Evolutionary conservation across 2,888 invertebrate genomes (phyloP).

Genomic region (Polylopha cassiicola): DNA sequence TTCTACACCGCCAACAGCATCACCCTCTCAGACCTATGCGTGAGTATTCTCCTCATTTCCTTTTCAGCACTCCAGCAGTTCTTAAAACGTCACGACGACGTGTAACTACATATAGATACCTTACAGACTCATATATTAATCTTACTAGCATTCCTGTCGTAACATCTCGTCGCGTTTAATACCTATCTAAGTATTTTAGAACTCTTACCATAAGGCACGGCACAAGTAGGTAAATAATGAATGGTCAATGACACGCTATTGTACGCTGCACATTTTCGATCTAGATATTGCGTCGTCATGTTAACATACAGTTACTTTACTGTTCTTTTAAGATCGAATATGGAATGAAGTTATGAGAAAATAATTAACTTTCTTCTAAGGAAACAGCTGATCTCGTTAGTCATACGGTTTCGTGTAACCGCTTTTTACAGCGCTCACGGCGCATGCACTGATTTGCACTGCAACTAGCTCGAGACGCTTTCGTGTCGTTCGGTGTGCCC

Average conservation of each 20-base stretch:
- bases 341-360: constrained; percentile 40
- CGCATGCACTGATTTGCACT: constrained; percentile 32
- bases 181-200: too few species aligned
- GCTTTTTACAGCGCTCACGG: constrained; percentile 40
- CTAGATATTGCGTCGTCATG: too few species aligned
- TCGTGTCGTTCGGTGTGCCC: constrained; percentile 49
- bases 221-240: too few species aligned
- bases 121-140: too few species aligned
- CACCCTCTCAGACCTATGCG: constrained; percentile 89
- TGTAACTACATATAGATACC: too few species aligned
- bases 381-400: constrained; percentile 63
- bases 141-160: too few species aligned
- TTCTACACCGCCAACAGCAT: constrained; percentile 97
- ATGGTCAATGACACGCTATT: too few species aligned
- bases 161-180: too few species aligned
- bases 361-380: constrained; percentile 51
- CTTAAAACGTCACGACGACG: too few species aligned
- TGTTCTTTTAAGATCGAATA: neutral
- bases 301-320: too few species aligned
- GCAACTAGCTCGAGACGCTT: constrained; percentile 40
- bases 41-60: constrained; percentile 78
- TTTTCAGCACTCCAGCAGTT: constrained; percentile 1
- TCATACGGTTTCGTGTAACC: constrained; percentile 46
- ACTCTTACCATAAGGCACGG: too few species aligned
- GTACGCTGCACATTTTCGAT: too few species aligned